Evolutionary conservation across 53 echinoderm and acorn worm genomes (phyloP).

Genomic region (Paelopatides confundens): DNA sequence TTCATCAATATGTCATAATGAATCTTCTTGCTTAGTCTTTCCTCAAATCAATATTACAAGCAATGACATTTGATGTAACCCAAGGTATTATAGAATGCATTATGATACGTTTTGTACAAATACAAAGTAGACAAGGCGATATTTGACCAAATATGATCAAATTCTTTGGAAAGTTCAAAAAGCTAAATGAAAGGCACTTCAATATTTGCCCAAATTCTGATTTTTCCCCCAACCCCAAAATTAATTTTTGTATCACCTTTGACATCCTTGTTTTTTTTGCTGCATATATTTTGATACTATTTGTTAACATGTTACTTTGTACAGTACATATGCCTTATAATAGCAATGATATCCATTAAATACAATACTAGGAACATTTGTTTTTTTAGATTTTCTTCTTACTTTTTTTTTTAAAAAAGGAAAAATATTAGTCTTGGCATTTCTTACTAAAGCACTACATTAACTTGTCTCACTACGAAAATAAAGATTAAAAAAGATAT

Average conservation of each 20-base stretch:
- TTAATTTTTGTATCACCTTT: not conserved
- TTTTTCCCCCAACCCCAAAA: not conserved
- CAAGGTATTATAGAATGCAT: too few species aligned
- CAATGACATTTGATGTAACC: too few species aligned
- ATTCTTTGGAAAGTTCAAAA: conserved; percentile 28
- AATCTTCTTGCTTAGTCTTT: too few species aligned
- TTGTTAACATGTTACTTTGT: conserved; percentile 34
- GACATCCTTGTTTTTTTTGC: too few species aligned
- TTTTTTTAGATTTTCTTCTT: too few species aligned
- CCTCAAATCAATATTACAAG: too few species aligned
- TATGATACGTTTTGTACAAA: conserved; percentile 11
- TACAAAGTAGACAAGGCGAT: conserved; percentile 32
- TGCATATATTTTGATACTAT: not conserved
- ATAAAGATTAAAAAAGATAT: conserved; percentile 14
- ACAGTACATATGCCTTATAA: conserved; percentile 45
- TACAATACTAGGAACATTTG: conserved; percentile 10
- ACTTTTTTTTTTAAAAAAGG: conserved; percentile 1
- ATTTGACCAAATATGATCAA: not conserved
- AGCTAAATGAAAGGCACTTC: conserved; percentile 48
- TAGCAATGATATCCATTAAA: conserved; percentile 33
- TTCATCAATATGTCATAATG: too few species aligned
- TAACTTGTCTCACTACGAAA: conserved; percentile 41
- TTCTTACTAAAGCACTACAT: conserved; percentile 41
- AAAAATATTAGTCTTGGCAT: conserved; percentile 21
- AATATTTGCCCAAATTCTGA: not conserved